These are phyloP conservation scores for Drosophila carrolli DNA, from an alignment of 1,140 invertebrate species.

Conservation along the genomic window DNA sequence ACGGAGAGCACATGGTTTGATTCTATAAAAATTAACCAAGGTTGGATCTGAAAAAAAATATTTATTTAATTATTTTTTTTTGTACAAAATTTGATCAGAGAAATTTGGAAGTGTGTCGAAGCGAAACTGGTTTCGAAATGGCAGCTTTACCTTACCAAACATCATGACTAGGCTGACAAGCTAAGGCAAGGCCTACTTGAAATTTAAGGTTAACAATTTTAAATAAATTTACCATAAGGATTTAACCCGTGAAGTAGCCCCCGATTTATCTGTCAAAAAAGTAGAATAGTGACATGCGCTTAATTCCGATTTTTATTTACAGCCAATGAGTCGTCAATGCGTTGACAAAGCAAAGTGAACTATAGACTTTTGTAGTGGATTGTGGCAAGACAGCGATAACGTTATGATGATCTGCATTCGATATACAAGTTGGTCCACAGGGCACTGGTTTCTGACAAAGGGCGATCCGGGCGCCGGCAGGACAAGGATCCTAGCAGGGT, in stretches of 20 bases:
- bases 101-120: slow-evolving; percentile 63
- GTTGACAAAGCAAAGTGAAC: slow-evolving; percentile 14
- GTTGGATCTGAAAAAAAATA: neutral
- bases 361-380: slow-evolving; percentile 22
- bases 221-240: too few relatives aligned
- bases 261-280: neutral
- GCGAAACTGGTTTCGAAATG: slow-evolving; percentile 49
- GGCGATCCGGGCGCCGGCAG: slow-evolving; percentile 1
- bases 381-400: slow-evolving; percentile 10
- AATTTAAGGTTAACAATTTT: too few relatives aligned
- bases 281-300: slow-evolving; percentile 2
- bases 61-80: slow-evolving; percentile 11
- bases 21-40: neutral
- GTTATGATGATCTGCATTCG: slow-evolving; percentile 2
- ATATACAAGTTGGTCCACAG: slow-evolving; percentile 15
- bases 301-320: slow-evolving; percentile 30
- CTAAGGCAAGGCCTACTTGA: slow-evolving; percentile 9
- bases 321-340: slow-evolving; percentile 42
- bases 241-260: neutral
- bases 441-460: slow-evolving; percentile 20
- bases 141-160: too few relatives aligned
- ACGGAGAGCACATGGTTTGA: slow-evolving; percentile 63
- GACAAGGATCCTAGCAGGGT: slow-evolving; percentile 44
- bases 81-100: slow-evolving; percentile 31
- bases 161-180: neutral